A percentile compares a stretch with the other conserved stretches of the same genome.
phyloP scores from a whole-genome alignment of 2,113 vertebrate species.

The Platycercus adscitus region DNA sequence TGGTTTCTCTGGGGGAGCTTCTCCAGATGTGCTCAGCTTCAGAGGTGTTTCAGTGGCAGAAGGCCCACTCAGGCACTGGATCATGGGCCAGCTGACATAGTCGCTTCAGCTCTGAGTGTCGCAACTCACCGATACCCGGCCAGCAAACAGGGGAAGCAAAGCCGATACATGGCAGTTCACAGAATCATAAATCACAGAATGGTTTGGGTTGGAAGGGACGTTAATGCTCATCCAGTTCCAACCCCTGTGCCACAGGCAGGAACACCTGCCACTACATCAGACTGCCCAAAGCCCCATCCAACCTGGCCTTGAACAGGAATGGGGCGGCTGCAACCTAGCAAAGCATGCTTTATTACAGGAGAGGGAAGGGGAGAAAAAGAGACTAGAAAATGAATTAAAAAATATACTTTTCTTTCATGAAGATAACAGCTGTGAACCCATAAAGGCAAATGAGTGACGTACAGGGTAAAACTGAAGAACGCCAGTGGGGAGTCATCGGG shows the following conservation, averaged over 20 bases:
- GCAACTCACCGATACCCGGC: not conserved
- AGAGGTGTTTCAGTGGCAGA: rapidly evolving
- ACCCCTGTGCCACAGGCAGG: not conserved
- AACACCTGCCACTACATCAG: not conserved
- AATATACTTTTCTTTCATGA: rapidly evolving
- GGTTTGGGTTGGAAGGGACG: not conserved
- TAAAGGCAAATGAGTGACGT: rapidly evolving
- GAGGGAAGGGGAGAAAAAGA: not conserved
- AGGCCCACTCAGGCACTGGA: not conserved
- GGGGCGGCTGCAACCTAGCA: not conserved
- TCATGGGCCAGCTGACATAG: rapidly evolving
- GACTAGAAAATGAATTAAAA: not conserved
- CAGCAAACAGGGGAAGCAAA: rapidly evolving
- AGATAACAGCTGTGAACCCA: not conserved
- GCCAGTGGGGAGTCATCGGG: not conserved
- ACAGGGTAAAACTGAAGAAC: rapidly evolving
- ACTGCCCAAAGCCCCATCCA: not conserved
- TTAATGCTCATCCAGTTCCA: not conserved
- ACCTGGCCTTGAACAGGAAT: not conserved
- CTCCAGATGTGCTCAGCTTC: not conserved
- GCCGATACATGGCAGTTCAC: not conserved
- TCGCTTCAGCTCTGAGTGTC: rapidly evolving
- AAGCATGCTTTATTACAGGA: rapidly evolving
- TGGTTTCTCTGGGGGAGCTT: not conserved
- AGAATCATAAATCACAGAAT: not conserved